Evolutionary conservation across 2,113 vertebrate genomes (phyloP), one percentile per base, ranked within the genome.

Genomic region (Odontophorus gujanensis): DNA sequence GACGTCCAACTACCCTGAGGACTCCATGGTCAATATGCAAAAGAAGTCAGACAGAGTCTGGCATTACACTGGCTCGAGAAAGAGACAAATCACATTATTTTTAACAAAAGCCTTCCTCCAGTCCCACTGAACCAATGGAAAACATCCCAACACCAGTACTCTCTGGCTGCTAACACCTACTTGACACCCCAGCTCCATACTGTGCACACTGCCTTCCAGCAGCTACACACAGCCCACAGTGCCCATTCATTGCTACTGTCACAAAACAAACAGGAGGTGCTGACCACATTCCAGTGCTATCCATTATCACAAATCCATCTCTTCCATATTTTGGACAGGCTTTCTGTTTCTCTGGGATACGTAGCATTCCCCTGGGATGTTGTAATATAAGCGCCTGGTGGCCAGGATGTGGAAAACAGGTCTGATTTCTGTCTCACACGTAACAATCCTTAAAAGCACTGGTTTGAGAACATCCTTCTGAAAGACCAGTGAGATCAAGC

Each of bases 401-500:
- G 76, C 81, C 2, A 82, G 14, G 13, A 81, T 19, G 34, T 19
- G 78, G 38, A 75, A 84, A 85, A 48, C 2, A 59, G 58, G 22
- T 1, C 50, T 61, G 42, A 82, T 85, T 58, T 10, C 4, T 1
- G 7, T 3, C 0, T 1, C 8, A 1, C 3, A 1, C 28, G 63
- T 34, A 72, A 50, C 12, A 88, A 24, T 13, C 5, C 40, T 51
- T 68, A 26, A n/a, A 82, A 85, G 58, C 9, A 3, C 3, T 40
- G 28, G 20, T 36, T 93, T 69, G 20, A 50, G 13, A 74, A 50
- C 2, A 68, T 21, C 25, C 80, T 36, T 50, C 55, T 66, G 55
- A 63, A 8, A 25, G 2, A 59, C 17, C 1, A 20, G 30, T 43
- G n/a, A 82, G 36, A 0, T 74, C 42, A 77, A 40, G 59, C 36